A percentile compares a stretch with the other conserved stretches of the same genome.
phyloP scores from a whole-genome alignment of 1,140 invertebrate species.

The Drosophila ironensis region DNA sequence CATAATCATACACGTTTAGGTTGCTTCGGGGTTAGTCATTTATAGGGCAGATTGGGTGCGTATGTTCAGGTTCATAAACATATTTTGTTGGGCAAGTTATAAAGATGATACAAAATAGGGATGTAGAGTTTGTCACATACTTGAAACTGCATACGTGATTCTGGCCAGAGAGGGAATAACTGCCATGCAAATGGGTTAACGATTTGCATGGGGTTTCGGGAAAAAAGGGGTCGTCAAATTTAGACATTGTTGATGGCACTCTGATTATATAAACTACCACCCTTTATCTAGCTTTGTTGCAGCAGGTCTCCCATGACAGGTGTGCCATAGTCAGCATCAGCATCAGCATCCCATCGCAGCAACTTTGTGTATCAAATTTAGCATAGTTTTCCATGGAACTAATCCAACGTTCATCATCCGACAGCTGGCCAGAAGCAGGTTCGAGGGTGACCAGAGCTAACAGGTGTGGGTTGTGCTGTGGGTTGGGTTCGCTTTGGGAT shows the following conservation, averaged over 20 bases:
- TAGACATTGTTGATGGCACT: constrained; percentile 22
- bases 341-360: neutral
- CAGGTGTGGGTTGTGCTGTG: neutral
- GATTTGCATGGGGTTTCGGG: neutral
- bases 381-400: constrained; percentile 55
- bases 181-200: neutral
- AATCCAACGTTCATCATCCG: constrained; percentile 34
- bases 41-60: neutral
- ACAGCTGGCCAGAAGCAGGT: neutral
- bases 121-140: too few species aligned
- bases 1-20: constrained; percentile 11
- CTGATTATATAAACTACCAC: constrained; percentile 25
- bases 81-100: too few species aligned
- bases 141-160: too few species aligned
- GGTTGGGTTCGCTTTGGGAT: neutral
- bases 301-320: constrained; percentile 27
- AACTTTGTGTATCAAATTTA: constrained; percentile 55
- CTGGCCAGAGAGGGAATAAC: neutral
- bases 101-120: too few species aligned
- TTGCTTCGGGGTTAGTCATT: constrained; percentile 15
- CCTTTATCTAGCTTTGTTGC: constrained; percentile 25
- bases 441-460: neutral
- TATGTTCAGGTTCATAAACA: too few species aligned
- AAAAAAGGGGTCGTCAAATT: constrained; percentile 12
- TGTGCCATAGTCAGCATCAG: constrained; percentile 38